A percentile compares a stretch with the other conserved stretches of the same genome.
These are phyloP conservation scores for Cololabis saira DNA, from an alignment of 2,113 vertebrate species.

Conservation along the genomic window DNA sequence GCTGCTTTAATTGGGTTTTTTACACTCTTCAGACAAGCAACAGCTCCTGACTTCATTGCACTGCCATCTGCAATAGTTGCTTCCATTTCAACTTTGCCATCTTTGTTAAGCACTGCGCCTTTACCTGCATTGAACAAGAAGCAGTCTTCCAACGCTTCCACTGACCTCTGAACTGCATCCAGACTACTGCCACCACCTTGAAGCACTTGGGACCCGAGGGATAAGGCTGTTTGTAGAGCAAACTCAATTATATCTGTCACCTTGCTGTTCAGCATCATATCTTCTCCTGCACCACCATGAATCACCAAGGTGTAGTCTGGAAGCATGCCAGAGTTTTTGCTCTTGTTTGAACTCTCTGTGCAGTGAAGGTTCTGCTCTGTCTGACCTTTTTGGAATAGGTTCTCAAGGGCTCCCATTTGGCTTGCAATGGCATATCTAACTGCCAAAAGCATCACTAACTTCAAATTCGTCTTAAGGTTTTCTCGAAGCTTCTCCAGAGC, in stretches of 20 bases:
- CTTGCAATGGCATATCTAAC: conserved; percentile 76
- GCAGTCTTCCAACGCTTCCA: conserved; percentile 82
- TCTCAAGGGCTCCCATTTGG: conserved; percentile 82
- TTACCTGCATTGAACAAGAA: conserved; percentile 85
- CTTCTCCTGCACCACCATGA: conserved; percentile 83
- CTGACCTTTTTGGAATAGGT: conserved; percentile 58
- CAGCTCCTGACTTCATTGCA: conserved; percentile 73
- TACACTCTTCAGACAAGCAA: conserved; percentile 78
- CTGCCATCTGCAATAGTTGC: conserved; percentile 80
- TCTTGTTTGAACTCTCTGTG: conserved; percentile 17
- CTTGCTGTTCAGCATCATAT: conserved; percentile 71
- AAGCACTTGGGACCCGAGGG: conserved; percentile 74
- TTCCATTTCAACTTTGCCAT: conserved; percentile 82
- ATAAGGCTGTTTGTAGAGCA: conserved; percentile 77
- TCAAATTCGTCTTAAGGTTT: conserved; percentile 70
- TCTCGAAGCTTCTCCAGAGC: conserved; percentile 70
- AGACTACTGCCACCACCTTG: conserved; percentile 74
- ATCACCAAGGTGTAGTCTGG: conserved; percentile 77
- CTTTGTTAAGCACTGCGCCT: conserved; percentile 81
- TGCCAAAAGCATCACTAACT: conserved; percentile 79
- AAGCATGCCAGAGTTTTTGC: conserved; percentile 25
- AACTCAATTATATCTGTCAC: conserved; percentile 77
- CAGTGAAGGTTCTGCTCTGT: conserved; percentile 22
- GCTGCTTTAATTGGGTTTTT: conserved; percentile 84
- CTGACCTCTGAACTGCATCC: conserved; percentile 81